Percentiles rank a stretch among this genome's conserved stretches.
Evolutionary conservation across 2,888 invertebrate genomes (phyloP).

Genomic region (Drosophila phalerata): DNA sequence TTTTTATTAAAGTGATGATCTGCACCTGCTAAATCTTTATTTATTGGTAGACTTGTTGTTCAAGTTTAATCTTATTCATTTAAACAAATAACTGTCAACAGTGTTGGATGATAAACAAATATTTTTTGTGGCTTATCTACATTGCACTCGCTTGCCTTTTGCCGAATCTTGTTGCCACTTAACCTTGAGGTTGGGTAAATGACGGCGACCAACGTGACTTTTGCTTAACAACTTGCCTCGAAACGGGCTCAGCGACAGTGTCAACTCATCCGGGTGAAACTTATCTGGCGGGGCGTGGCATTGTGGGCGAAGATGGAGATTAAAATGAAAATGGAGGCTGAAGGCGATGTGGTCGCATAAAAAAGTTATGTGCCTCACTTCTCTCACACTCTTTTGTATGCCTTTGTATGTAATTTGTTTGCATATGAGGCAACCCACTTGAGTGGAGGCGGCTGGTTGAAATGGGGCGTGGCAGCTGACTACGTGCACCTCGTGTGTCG

Average conservation of each 20-base stretch:
- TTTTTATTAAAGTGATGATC: background rate
- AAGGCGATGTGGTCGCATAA: slow-evolving; percentile 58
- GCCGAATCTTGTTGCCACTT: slow-evolving; percentile 52
- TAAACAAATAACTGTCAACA: slow-evolving; percentile 47
- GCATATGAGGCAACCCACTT: slow-evolving; percentile 47
- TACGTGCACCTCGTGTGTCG: slow-evolving; percentile 35
- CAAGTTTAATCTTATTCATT: slow-evolving; percentile 43
- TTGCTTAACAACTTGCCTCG: slow-evolving; percentile 57
- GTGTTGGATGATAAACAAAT: slow-evolving; percentile 45
- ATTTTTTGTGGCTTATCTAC: slow-evolving; percentile 52
- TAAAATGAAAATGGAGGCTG: background rate
- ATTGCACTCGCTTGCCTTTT: slow-evolving; percentile 31
- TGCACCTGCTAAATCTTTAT: background rate
- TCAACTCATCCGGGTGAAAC: slow-evolving; percentile 63
- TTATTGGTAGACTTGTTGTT: slow-evolving; percentile 5
- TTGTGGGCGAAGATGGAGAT: background rate
- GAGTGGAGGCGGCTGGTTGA: slow-evolving; percentile 14
- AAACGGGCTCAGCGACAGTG: slow-evolving; percentile 41
- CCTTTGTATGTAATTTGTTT: slow-evolving; percentile 58
- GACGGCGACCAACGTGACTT: slow-evolving; percentile 63
- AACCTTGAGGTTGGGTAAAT: slow-evolving; percentile 63
- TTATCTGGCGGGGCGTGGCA: slow-evolving; percentile 26
- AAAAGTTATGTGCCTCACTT: slow-evolving; percentile 62
- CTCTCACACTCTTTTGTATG: slow-evolving; percentile 7
- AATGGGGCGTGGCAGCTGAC: slow-evolving; percentile 22